Evolutionary conservation across 2,797 vertebrate genomes (phyloP).

Genomic region (Characodon lateralis): DNA sequence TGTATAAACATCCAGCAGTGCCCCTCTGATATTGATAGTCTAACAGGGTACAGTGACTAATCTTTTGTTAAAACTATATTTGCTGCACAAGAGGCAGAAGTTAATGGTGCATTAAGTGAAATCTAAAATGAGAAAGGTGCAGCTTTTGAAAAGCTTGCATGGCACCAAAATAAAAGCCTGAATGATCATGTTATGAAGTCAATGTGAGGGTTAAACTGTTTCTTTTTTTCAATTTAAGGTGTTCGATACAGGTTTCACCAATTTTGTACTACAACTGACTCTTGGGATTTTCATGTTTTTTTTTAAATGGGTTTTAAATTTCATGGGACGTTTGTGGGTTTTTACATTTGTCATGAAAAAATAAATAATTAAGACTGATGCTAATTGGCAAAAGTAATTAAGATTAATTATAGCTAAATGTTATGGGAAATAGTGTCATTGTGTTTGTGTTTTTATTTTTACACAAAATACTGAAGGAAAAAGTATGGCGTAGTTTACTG

Average conservation of each 20-base stretch:
- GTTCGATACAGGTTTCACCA: conserved; percentile 21
- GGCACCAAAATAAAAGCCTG: conserved; percentile 67
- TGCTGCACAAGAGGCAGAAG: conserved; percentile 40
- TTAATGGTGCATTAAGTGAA: conserved; percentile 49
- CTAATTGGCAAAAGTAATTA: background rate
- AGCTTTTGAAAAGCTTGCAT: conserved; percentile 43
- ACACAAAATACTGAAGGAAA: background rate
- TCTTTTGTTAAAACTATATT: conserved; percentile 46
- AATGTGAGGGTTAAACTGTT: conserved; percentile 79
- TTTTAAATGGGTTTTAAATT: conserved; percentile 2
- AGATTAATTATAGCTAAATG: too few species aligned
- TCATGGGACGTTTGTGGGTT: conserved; percentile 7
- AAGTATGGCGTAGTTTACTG: background rate
- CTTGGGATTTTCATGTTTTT: background rate
- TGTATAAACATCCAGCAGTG: conserved; percentile 21
- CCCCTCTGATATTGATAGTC: conserved; percentile 21
- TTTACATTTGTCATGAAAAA: background rate
- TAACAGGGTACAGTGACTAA: conserved; percentile 22
- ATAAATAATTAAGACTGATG: background rate
- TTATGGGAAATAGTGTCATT: too few species aligned
- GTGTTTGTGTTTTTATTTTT: background rate
- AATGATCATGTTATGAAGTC: conserved; percentile 78
- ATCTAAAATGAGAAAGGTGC: conserved; percentile 45
- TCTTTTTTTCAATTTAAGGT: conserved; percentile 81
- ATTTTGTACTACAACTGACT: conserved; percentile 57